Base-by-base conservation (phyloP, 1,140 invertebrate species). In the Radopholus similis region DNA sequence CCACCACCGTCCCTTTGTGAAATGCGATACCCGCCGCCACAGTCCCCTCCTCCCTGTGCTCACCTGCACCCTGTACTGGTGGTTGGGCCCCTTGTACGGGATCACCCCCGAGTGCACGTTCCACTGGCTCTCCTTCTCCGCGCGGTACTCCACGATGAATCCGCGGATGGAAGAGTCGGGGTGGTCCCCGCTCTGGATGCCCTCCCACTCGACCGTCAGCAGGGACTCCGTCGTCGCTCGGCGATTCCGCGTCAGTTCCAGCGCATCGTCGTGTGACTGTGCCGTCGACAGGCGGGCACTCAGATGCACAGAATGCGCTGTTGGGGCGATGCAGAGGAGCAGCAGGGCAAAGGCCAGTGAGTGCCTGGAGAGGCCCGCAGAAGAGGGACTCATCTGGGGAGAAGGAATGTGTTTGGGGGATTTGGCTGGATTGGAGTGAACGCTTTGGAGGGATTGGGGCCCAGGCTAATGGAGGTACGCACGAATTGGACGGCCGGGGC, bases 61-160 rank as follows among this genome's bases (percentile, higher is more conserved):
- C 57, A 82, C 77, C 78, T 81, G 80, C 23, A 81, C 81, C 62
- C 78, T 65, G 57, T 81, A 81, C 53, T 82, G 79, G 63, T 83
- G 78, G 62, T 83, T 81, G 18, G 79, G 81, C 44, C 79, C 79
- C 64, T 78, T 80, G 67, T 78, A 78, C 32, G 77, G 77, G 59
- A 78, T 78, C 28, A 78, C 64, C 38, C 69, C 69, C 18, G 76
- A 70, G 64, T 81, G 79, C n/a, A 83, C 72, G 54, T 79, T 77
- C 79, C 79, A 81, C 65, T 79, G 68, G 38, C 57, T 51, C 56
- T 83, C 81, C 37, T 71, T 71, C 53, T 81, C 81, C 18, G 79
- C 72, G 21, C 81, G 68, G 64, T 83, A 81, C 68, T 81, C 79
- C 34, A 81, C 79, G 44, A 83, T 74, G 65, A 81, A 81, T n/a